phyloP scores from a whole-genome alignment of 2,888 invertebrate species.

The Nomada ferruginata region DNA sequence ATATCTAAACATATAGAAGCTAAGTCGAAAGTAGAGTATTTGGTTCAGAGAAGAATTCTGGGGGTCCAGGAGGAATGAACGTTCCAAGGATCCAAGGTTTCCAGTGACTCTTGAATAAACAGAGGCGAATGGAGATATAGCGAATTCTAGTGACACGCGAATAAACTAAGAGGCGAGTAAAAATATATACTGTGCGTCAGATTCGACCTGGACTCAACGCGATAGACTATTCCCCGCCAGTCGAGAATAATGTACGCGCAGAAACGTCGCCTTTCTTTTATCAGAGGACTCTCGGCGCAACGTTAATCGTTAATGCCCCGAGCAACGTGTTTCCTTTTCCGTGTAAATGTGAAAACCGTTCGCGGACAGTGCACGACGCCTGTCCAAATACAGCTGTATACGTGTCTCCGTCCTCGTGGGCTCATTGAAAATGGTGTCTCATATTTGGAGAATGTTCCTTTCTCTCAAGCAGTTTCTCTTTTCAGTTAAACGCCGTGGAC shows the following conservation, averaged over 20 bases:
- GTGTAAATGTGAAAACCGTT: slow-evolving; percentile 17
- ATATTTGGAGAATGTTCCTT: slow-evolving; percentile 61
- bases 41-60: too few species aligned
- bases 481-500: slow-evolving; percentile 38
- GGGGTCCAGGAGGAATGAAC: too few species aligned
- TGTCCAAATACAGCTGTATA: slow-evolving; percentile 29
- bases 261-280: slow-evolving; percentile 20
- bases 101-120: too few species aligned
- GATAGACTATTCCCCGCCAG: neutral
- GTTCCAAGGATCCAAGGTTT: too few species aligned
- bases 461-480: slow-evolving; percentile 63
- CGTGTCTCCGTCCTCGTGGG: slow-evolving; percentile 11
- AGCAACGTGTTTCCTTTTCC: slow-evolving; percentile 29
- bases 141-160: too few species aligned
- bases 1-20: too few species aligned
- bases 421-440: slow-evolving; percentile 32
- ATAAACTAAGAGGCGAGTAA: too few species aligned
- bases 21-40: too few species aligned
- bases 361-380: slow-evolving; percentile 1
- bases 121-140: too few species aligned
- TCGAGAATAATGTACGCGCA: neutral
- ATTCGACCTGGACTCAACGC: neutral
- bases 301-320: slow-evolving; percentile 3
- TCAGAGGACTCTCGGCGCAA: neutral
- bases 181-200: neutral